Conservation (phyloP, 2,113 vertebrate species). For the Muscicapa adusta region DNA sequence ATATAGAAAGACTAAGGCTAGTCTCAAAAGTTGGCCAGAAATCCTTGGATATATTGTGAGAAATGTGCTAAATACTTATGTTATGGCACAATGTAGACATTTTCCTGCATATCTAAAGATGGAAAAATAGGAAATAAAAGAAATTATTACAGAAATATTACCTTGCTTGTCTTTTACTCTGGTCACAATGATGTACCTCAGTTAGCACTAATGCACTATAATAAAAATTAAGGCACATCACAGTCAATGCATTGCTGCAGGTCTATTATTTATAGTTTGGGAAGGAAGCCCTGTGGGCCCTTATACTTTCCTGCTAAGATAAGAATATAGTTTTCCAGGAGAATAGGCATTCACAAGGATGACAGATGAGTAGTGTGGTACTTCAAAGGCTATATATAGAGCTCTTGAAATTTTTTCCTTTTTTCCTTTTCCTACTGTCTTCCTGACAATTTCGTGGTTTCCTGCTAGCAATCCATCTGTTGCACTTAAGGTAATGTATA, state of each 20-base stretch:
- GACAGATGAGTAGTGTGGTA: background rate
- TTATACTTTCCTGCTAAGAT: background rate
- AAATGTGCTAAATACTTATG: background rate
- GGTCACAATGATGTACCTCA: background rate
- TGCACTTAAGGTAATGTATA: background rate
- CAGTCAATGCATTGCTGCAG: background rate
- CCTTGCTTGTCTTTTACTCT: background rate
- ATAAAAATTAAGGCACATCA: background rate
- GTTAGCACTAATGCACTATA: background rate
- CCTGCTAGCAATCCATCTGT: conserved; percentile 24
- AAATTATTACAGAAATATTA: background rate
- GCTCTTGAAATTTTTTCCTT: background rate
- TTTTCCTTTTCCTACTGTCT: conserved; percentile 7
- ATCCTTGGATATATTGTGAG: background rate
- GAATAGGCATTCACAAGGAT: conserved; percentile 23
- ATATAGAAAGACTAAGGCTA: background rate
- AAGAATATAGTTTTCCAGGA: background rate
- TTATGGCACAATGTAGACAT: background rate
- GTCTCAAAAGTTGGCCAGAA: background rate
- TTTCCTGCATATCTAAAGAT: background rate
- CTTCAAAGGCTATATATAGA: conserved; percentile 26
- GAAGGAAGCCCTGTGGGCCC: background rate
- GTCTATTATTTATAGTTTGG: background rate
- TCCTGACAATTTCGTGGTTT: conserved; percentile 3
- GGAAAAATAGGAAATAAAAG: background rate